Conservation (phyloP, 2,888 invertebrate species). For the Ichneumoninae sp. region DNA sequence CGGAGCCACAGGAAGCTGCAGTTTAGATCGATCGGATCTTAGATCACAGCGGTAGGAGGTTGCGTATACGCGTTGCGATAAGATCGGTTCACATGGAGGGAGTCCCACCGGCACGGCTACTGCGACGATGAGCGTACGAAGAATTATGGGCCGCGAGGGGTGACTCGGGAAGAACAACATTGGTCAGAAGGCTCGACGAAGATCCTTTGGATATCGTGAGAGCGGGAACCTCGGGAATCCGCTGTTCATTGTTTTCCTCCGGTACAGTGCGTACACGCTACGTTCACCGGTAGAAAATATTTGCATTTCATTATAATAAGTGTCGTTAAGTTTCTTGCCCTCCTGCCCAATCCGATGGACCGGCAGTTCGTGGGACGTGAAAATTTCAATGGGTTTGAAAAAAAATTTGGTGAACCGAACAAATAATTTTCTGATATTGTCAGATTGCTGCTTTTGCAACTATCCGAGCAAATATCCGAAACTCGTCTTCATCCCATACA, state of each 20-base stretch:
- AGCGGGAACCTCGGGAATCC: conserved; percentile 60
- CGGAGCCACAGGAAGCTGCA: conserved; percentile 53
- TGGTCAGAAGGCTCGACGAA: conserved; percentile 73
- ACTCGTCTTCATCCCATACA: conserved; percentile 35
- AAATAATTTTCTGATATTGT: no score
- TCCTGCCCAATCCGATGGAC: background rate
- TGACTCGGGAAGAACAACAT: conserved; percentile 71
- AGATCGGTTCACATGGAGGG: conserved; percentile 72
- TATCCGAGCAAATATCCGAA: background rate
- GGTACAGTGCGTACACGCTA: conserved; percentile 2
- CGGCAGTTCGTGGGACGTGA: no score
- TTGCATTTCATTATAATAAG: background rate
- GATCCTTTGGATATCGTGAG: conserved; percentile 73
- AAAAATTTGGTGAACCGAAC: no score
- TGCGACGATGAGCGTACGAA: conserved; percentile 67
- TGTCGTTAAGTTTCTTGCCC: background rate
- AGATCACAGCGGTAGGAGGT: conserved; percentile 43
- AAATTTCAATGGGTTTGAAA: conserved; percentile 26
- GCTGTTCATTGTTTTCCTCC: conserved; percentile 57
- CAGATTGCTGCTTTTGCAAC: background rate
- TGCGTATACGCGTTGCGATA: conserved; percentile 63
- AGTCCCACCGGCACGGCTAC: conserved; percentile 61
- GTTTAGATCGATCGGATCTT: conserved; percentile 54
- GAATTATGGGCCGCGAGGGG: conserved; percentile 68
- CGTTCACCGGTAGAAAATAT: background rate